These are phyloP conservation scores for Portunus trituberculatus DNA, from an alignment of 1,140 invertebrate genomes.

Conservation along the genomic window DNA sequence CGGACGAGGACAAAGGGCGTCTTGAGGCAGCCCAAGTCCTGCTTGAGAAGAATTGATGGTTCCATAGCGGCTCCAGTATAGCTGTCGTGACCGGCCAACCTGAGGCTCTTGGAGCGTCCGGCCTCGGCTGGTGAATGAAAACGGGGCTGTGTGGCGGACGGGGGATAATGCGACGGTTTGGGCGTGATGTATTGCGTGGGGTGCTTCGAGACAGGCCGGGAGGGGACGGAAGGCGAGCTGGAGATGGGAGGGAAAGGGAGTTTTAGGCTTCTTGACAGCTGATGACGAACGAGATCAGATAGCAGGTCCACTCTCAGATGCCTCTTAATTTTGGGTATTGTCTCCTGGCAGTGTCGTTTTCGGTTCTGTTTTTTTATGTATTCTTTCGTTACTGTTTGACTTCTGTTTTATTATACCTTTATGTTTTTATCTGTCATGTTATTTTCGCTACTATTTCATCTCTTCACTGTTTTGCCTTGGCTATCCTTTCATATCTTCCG, in stretches of 20 bases:
- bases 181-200: conserved; percentile 7
- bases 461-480: too few relatives aligned
- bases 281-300: conserved; percentile 10
- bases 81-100: not conserved
- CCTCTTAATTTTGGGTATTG: too few relatives aligned
- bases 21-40: not conserved
- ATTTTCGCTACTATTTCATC: too few relatives aligned
- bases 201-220: not conserved
- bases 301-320: not conserved
- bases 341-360: too few relatives aligned
- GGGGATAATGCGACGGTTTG: not conserved
- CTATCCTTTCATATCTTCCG: too few relatives aligned
- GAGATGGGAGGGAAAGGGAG: not conserved
- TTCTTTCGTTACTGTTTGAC: not conserved
- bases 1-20: not conserved
- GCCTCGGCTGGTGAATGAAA: not conserved
- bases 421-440: too few relatives aligned
- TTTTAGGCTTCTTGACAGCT: not conserved
- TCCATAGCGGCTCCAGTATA: not conserved
- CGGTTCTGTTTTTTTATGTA: not conserved
- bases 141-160: not conserved
- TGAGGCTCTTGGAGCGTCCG: not conserved
- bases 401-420: not conserved
- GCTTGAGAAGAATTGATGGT: not conserved
- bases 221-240: not conserved